These are phyloP conservation scores for Dipodomys spectabilis DNA, from an alignment of 2,113 vertebrate genomes.

Conservation along the genomic window DNA sequence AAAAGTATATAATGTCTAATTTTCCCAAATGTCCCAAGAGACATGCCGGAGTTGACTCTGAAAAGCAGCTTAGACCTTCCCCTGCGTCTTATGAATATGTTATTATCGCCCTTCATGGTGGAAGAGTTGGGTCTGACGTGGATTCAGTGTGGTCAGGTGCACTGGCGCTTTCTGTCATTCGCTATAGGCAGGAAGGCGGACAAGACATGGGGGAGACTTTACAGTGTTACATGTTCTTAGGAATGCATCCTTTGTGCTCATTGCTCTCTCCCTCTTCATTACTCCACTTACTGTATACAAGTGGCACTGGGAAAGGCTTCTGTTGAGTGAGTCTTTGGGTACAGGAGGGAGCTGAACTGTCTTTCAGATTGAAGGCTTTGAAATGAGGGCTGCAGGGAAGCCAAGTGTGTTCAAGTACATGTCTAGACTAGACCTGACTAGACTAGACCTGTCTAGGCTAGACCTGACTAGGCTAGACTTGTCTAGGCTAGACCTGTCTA, in stretches of 20 bases:
- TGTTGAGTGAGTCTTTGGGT: not conserved
- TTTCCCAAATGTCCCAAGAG: not conserved
- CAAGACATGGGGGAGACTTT: not conserved
- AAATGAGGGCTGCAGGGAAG: too few relatives aligned
- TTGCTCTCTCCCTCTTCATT: not conserved
- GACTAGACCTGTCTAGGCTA: too few relatives aligned
- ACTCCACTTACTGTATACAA: not conserved
- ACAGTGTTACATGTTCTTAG: not conserved
- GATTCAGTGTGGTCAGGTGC: not conserved
- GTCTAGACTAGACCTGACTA: too few relatives aligned
- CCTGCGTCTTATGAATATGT: not conserved
- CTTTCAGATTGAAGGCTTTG: too few relatives aligned
- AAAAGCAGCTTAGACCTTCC: not conserved
- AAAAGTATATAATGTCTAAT: not conserved
- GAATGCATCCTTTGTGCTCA: not conserved
- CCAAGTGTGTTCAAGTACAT: too few relatives aligned
- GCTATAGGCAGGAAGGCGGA: not conserved
- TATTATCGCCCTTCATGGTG: not conserved
- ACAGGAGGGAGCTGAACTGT: too few relatives aligned
- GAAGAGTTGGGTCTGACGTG: not conserved
- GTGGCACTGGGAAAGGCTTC: not conserved
- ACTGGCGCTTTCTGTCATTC: not conserved
- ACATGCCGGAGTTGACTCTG: not conserved
- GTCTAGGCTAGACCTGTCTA: too few relatives aligned
- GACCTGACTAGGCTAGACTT: too few relatives aligned